These are phyloP conservation scores for Epizoanthus ramosus DNA, from an alignment of 92 coral and sea anemone genomes.

Conservation along the genomic window DNA sequence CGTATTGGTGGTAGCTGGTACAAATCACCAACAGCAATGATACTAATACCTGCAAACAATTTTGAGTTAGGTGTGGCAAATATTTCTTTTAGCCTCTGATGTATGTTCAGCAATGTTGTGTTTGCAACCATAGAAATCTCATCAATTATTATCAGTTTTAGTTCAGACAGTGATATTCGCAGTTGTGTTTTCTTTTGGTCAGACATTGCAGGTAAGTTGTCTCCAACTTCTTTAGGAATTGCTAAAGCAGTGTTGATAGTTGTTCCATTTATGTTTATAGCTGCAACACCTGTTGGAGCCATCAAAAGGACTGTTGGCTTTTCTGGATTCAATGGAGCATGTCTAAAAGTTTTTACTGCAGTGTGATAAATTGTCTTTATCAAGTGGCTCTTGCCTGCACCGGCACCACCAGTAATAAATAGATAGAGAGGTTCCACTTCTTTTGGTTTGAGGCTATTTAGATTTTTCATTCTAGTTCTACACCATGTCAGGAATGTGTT, in stretches of 20 bases:
- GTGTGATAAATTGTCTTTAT: conserved; percentile 35
- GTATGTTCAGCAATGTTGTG: conserved; percentile 55
- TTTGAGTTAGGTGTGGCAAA: conserved; percentile 56
- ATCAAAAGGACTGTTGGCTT: conserved; percentile 59
- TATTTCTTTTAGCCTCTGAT: neutral
- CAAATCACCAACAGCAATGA: conserved; percentile 63
- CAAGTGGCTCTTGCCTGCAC: conserved; percentile 43
- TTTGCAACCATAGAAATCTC: conserved; percentile 42
- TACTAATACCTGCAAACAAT: conserved; percentile 66
- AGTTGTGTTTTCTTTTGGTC: conserved; percentile 30
- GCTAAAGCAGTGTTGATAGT: neutral
- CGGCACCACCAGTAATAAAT: conserved; percentile 58
- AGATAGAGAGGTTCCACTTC: conserved; percentile 50
- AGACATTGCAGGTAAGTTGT: too few relatives aligned
- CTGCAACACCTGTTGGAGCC: conserved; percentile 51
- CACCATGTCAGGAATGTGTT: conserved; percentile 50
- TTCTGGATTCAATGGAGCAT: conserved; percentile 44
- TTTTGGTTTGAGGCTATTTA: conserved; percentile 47
- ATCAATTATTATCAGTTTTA: too few relatives aligned
- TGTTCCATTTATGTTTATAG: conserved; percentile 37
- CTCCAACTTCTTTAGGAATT: too few relatives aligned
- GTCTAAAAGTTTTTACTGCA: conserved; percentile 48
- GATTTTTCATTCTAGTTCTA: conserved; percentile 47
- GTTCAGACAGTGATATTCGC: conserved; percentile 14
- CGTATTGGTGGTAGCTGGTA: neutral